Conservation (phyloP, 2,888 invertebrate species). For the Torymus auratus region DNA sequence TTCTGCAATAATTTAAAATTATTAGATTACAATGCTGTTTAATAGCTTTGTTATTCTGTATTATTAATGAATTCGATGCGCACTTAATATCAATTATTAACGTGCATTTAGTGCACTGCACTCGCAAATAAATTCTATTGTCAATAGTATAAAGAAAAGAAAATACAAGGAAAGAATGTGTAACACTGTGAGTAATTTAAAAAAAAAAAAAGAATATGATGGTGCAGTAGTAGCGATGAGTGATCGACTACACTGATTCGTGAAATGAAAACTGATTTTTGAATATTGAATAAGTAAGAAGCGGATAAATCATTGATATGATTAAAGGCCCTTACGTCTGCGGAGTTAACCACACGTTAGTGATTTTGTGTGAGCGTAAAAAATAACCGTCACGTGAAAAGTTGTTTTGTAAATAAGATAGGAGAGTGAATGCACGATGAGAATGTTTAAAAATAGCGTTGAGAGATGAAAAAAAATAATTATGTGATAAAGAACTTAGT, state of each 20-base stretch:
- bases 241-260: constrained; percentile 22
- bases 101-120: constrained; percentile 41
- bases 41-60: constrained; percentile 40
- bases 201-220: constrained; percentile 34
- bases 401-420: constrained; percentile 67
- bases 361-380: constrained; percentile 44
- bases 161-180: constrained; percentile 23
- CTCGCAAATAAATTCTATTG: constrained; percentile 48
- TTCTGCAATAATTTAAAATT: constrained; percentile 44
- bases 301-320: constrained; percentile 6
- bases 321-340: constrained; percentile 35
- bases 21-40: constrained; percentile 29
- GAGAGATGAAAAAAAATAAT: constrained; percentile 60
- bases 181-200: constrained; percentile 23
- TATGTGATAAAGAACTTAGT: constrained; percentile 65
- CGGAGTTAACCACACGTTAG: constrained; percentile 31
- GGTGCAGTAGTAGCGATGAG: constrained; percentile 26
- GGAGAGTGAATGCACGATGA: constrained; percentile 53
- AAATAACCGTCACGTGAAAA: constrained; percentile 53
- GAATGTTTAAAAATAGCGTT: constrained; percentile 58
- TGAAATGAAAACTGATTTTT: constrained; percentile 36
- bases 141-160: constrained; percentile 35
- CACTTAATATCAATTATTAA: constrained; percentile 52
- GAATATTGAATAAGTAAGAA: constrained; percentile 29
- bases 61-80: constrained; percentile 39